A percentile compares a stretch with the other conserved stretches of the same genome.
Conservation (phyloP, 2,888 invertebrate species). For the Lagria hirta region DNA sequence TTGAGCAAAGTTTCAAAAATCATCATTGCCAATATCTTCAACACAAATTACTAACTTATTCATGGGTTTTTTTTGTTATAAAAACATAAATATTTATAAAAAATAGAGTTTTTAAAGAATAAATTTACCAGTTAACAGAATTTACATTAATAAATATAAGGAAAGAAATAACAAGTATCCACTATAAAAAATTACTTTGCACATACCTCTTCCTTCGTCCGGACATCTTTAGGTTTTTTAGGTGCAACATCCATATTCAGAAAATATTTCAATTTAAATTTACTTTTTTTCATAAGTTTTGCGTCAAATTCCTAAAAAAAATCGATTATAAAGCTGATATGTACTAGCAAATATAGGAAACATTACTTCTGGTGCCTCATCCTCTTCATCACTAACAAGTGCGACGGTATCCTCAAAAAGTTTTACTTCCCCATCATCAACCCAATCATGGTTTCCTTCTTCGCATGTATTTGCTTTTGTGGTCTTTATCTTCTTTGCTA, state of each 20-base stretch:
- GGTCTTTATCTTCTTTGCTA: conserved; percentile 14
- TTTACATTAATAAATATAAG: too few relatives aligned
- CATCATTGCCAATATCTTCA: too few relatives aligned
- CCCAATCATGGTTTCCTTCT: conserved; percentile 8
- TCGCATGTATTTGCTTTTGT: conserved; percentile 13
- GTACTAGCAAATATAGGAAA: neutral
- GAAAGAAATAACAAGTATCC: neutral
- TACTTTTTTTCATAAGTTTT: neutral
- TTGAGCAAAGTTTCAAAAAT: too few relatives aligned
- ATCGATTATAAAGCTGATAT: conserved; percentile 1
- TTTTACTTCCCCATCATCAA: conserved; percentile 5
- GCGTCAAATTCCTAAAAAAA: conserved; percentile 15
- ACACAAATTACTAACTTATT: too few relatives aligned
- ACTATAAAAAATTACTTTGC: conserved; percentile 1
- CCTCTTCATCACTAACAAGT: conserved; percentile 1
- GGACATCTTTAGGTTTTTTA: conserved; percentile 30
- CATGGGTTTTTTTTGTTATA: too few relatives aligned
- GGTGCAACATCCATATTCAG: conserved; percentile 4
- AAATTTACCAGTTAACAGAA: neutral
- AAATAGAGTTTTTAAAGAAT: conserved; percentile 12
- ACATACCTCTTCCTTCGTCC: conserved; percentile 35
- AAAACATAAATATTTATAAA: too few relatives aligned
- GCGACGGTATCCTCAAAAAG: conserved; percentile 25
- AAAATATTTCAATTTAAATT: conserved; percentile 1
- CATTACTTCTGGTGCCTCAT: neutral